These are phyloP conservation scores for Paraescarpia echinospica DNA, from an alignment of 1,140 invertebrate species.

Conservation along the genomic window DNA sequence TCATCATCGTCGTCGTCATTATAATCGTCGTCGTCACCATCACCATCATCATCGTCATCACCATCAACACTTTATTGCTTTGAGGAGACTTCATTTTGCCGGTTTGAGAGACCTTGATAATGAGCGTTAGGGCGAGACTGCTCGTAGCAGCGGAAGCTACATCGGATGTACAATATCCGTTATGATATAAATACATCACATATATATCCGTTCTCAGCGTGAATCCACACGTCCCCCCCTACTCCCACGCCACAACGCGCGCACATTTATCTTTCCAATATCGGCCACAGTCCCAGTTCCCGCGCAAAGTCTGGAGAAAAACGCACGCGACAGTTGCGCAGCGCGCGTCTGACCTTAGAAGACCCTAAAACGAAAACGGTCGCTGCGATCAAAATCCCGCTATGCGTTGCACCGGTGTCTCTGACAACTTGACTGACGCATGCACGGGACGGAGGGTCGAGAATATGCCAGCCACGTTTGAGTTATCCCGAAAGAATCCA, in stretches of 20 bases:
- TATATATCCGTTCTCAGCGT: neutral
- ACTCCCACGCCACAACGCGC: neutral
- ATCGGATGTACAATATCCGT: neutral
- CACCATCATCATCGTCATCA: too few relatives aligned
- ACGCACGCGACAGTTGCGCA: neutral
- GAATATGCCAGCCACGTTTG: neutral
- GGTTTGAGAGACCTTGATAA: neutral
- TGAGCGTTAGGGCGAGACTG: neutral
- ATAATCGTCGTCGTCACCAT: too few relatives aligned
- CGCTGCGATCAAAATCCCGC: neutral
- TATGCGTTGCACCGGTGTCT: neutral
- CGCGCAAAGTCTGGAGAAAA: neutral
- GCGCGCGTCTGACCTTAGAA: too few relatives aligned
- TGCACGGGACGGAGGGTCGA: neutral
- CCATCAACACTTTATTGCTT: neutral
- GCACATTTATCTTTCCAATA: neutral
- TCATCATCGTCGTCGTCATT: too few relatives aligned
- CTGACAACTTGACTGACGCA: neutral
- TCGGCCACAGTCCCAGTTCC: neutral
- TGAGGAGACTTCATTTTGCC: neutral
- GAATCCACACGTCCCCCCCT: neutral
- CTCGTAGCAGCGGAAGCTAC: neutral
- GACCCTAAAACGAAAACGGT: neutral
- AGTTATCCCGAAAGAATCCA: neutral
- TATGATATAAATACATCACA: neutral